These are phyloP conservation scores for Onychostoma macrolepis DNA, from an alignment of 2,113 vertebrate genomes.

Conservation along the genomic window DNA sequence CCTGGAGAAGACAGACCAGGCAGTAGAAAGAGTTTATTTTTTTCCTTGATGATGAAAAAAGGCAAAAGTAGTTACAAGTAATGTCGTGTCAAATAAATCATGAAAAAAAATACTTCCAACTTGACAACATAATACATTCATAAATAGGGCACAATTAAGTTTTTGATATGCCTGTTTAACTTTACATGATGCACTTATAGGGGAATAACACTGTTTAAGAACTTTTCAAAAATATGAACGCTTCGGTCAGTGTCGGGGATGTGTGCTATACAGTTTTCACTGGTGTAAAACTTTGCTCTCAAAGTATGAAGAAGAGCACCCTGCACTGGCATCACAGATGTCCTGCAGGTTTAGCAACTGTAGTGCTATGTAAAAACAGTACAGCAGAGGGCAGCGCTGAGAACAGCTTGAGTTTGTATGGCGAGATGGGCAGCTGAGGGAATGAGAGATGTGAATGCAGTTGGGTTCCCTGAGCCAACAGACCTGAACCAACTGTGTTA, in stretches of 20 bases:
- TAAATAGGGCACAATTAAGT: slow-evolving; percentile 76
- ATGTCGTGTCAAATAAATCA: slow-evolving; percentile 69
- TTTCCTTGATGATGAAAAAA: slow-evolving; percentile 81
- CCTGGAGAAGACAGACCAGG: slow-evolving; percentile 87
- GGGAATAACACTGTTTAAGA: slow-evolving; percentile 11
- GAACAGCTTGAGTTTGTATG: slow-evolving; percentile 2
- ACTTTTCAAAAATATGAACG: background rate
- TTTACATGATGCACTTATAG: slow-evolving; percentile 30
- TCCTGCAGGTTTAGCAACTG: slow-evolving; percentile 37
- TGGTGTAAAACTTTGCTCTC: slow-evolving; percentile 8
- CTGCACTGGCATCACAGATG: slow-evolving; percentile 33
- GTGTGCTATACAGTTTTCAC: slow-evolving; percentile 31
- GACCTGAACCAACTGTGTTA: slow-evolving; percentile 39
- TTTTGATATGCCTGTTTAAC: slow-evolving; percentile 26
- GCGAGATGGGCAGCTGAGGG: background rate
- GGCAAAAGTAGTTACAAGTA: slow-evolving; percentile 82
- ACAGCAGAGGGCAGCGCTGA: slow-evolving; percentile 26
- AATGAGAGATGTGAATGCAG: slow-evolving; percentile 32
- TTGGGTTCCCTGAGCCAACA: slow-evolving; percentile 35
- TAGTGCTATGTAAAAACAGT: background rate
- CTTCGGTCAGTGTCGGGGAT: slow-evolving; percentile 10
- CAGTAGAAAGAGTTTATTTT: slow-evolving; percentile 89
- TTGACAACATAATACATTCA: slow-evolving; percentile 85
- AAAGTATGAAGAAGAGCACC: slow-evolving; percentile 14
- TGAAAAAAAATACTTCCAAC: slow-evolving; percentile 84